Evolutionary conservation across 2,888 invertebrate genomes (phyloP), one percentile per base, ranked within the genome.

Genomic region (Campopleginae sp.): DNA sequence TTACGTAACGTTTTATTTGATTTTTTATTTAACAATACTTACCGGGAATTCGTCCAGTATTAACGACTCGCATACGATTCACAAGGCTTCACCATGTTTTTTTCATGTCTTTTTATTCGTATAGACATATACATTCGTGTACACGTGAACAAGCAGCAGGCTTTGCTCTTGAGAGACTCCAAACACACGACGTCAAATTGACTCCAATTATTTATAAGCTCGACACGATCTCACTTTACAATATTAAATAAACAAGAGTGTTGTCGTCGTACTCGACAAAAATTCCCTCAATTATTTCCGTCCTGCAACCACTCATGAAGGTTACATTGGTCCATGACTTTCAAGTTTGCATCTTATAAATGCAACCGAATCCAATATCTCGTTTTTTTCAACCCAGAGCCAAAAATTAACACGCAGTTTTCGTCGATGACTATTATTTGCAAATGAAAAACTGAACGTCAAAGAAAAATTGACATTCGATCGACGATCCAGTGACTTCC

Each of bases 41-140:
- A 85, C 82, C 82, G 70, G 23, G 85, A 85, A 85, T 85, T 85
- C 85, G 85, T 85, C 80, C 66, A 80, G 65, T 82, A 72, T 76
- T 70, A 81, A 85, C 70, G 78, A 81, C 78, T 78, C 27, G 54
- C 6, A 3, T 31, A 51, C 78, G 48, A 85, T 81, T 78, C 79
- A 71, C 82, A 85, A 82, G 75, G 82, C 82, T 76, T 76, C 48
- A 10, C 48, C 8, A 42, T 33, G 71, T 33, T 38, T 66, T 23
- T 48, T 78, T 19, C 38, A 68, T 38, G 10, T 7, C 0, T 5
- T 38, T 38, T 38, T 19, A 38, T 66, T 12, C 38, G 12, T 51
- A 33, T 48, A 42, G 58, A 51, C n/a, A 48, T n/a, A 42, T 31
- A 31, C 48, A 17, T 42, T 23, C 54, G 17, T 66, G 44, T 17